A percentile compares a stretch with the other conserved stretches of the same genome.
Evolutionary conservation across 2,113 vertebrate genomes (phyloP).

Genomic region (human): DNA sequence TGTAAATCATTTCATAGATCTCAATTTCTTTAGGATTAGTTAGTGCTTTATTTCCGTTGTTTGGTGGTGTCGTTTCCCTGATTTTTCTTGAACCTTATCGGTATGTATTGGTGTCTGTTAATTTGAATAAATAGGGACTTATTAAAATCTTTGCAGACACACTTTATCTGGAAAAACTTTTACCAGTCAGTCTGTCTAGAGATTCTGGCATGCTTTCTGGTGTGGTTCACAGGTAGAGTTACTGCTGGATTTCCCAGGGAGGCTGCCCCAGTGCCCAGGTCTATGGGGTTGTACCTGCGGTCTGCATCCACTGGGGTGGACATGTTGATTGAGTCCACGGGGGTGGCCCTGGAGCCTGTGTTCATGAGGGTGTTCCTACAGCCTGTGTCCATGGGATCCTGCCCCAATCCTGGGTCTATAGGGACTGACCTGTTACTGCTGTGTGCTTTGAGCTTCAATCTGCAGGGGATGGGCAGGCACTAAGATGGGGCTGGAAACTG

Average conservation of each 20-base stretch:
- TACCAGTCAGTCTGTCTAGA: background rate
- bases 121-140: too few relatives aligned
- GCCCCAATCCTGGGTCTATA: background rate
- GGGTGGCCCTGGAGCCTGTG: background rate
- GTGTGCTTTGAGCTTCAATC: background rate
- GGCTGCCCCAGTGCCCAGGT: background rate
- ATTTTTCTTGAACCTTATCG: background rate
- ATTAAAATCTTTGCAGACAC: background rate
- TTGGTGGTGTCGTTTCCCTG: background rate
- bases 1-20: background rate
- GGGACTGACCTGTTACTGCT: background rate
- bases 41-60: background rate
- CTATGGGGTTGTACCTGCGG: background rate
- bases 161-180: background rate
- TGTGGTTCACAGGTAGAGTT: background rate
- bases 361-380: background rate
- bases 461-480: too few relatives aligned
- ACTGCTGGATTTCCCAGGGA: background rate
- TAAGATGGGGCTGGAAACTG: too few relatives aligned
- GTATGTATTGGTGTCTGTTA: too few relatives aligned
- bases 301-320: background rate
- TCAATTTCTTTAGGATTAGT: background rate
- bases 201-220: background rate
- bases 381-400: background rate
- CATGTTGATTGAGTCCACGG: background rate